phyloP scores from a whole-genome alignment of 2,113 vertebrate species.

The Natator depressus region DNA sequence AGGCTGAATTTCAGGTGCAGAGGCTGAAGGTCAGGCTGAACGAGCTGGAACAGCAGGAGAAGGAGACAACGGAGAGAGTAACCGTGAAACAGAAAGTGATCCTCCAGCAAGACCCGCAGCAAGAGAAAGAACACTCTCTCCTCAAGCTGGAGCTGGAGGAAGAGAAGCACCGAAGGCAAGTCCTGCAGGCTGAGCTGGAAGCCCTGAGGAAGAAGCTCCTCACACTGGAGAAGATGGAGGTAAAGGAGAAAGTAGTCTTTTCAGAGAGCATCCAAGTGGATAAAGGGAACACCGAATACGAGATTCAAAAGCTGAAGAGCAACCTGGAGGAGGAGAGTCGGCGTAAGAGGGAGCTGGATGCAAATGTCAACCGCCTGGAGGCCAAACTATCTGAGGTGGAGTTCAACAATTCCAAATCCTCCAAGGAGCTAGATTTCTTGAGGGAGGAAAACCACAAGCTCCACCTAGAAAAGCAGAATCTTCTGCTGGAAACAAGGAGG shows the following conservation, averaged over 20 bases:
- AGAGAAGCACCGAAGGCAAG: slow-evolving; percentile 86
- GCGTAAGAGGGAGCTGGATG: slow-evolving; percentile 86
- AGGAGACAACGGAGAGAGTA: slow-evolving; percentile 91
- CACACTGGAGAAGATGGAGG: slow-evolving; percentile 88
- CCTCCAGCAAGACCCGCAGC: slow-evolving; percentile 95
- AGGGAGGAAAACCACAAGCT: slow-evolving; percentile 93
- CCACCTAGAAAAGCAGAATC: slow-evolving; percentile 91
- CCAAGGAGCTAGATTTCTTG: slow-evolving; percentile 91
- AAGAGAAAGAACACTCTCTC: slow-evolving; percentile 93
- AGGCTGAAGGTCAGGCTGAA: slow-evolving; percentile 85
- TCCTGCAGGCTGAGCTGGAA: slow-evolving; percentile 90
- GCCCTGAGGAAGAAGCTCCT: slow-evolving; percentile 84
- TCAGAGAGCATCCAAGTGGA: slow-evolving; percentile 96
- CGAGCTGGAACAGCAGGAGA: slow-evolving; percentile 87
- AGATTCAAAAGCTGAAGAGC: slow-evolving; percentile 89
- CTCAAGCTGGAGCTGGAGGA: slow-evolving; percentile 92
- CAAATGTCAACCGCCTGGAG: slow-evolving; percentile 82
- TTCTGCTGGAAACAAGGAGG: slow-evolving; percentile 89
- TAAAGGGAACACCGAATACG: slow-evolving; percentile 89
- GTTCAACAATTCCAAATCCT: slow-evolving; percentile 94
- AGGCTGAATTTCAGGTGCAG: slow-evolving; percentile 94
- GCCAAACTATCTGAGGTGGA: slow-evolving; percentile 89
- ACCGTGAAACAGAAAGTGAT: slow-evolving; percentile 96
- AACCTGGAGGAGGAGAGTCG: slow-evolving; percentile 90
- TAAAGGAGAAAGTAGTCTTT: slow-evolving; percentile 94